Percentiles rank a stretch among this genome's conserved stretches.
These are phyloP conservation scores for Burhinus oedicnemus DNA, from an alignment of 2,113 vertebrate genomes.

Conservation along the genomic window DNA sequence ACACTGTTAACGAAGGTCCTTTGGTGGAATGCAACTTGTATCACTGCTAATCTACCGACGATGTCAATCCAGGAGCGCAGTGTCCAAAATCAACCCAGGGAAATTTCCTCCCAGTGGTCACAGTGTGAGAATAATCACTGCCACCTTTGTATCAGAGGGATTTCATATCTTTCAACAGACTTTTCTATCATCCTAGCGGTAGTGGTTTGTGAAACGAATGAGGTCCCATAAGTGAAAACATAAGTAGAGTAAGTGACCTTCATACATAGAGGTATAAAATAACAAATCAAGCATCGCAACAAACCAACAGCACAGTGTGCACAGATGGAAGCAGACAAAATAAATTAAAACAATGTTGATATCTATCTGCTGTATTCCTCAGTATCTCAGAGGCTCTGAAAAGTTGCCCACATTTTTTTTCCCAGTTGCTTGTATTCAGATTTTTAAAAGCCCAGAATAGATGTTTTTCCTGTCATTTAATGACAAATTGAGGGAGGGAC, in stretches of 20 bases:
- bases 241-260: conserved; percentile 23
- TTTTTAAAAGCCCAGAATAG: not conserved
- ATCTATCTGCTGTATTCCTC: not conserved
- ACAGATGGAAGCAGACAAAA: conserved; percentile 24
- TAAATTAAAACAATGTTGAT: conserved; percentile 21
- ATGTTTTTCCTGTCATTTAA: not conserved
- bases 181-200: conserved; percentile 15
- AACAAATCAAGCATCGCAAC: conserved; percentile 8
- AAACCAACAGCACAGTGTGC: conserved; percentile 1
- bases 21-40: not conserved
- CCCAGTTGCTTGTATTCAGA: not conserved
- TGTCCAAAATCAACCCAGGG: not conserved
- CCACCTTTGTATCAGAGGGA: not conserved
- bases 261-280: conserved; percentile 21
- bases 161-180: conserved; percentile 38
- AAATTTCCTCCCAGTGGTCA: conserved; percentile 13
- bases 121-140: conserved; percentile 23
- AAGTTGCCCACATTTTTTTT: not conserved
- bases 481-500: not conserved
- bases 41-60: not conserved
- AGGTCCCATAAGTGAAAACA: conserved; percentile 54
- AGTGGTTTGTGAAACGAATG: conserved; percentile 32
- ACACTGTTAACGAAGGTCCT: not conserved
- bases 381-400: not conserved
- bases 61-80: not conserved